Evolutionary conservation across 2,797 vertebrate genomes (phyloP), one percentile per base, ranked within the genome.

Genomic region (Alcedo atthis): DNA sequence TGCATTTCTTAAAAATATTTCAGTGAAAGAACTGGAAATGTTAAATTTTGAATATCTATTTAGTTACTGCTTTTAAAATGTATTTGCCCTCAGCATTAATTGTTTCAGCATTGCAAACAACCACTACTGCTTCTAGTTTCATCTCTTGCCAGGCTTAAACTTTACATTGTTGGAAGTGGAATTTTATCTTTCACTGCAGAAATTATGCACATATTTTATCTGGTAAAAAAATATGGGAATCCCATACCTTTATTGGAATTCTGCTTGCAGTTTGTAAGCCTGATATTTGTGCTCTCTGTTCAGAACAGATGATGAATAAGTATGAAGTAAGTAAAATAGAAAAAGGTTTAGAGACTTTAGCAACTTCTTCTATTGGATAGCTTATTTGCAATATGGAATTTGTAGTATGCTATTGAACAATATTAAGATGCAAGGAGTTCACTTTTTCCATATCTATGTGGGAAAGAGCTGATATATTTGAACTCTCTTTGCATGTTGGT

Each of bases 111-210:
- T 61, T 94, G 46, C 19, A 68, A 95, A 95, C 85, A 96, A 75
- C 87, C 97, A 81, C 69, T 67, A 26, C 59, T 95, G 54, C 33
- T 89, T 81, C 81, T 82, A 84, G 71, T 79, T 87, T 92, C 45
- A 28, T 91, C 82, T 58, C 90, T 95, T 86, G 84, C 21, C 15
- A 89, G 83, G 86, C 54, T 95, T 84, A 58, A 87, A 68, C 30
- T 94, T 95, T 77, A 62, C n/a, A 43, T 66, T 61, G 30, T 76
- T 92, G 61, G 77, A 94, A 89, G 80, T 58, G 62, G 58, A 96
- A 92, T 94, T 94, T 96, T 53, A 86, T 87, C 49, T 90, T 74
- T 69, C 68, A n/a, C 59, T 77, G 48, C 16, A 94, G 85, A 93
- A 95, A 89, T 94, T 55, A 90, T 25, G 30, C 63, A 73, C 5